These are phyloP conservation scores for Carcharodon carcharias DNA, from an alignment of 2,797 vertebrate species.

Conservation along the genomic window DNA sequence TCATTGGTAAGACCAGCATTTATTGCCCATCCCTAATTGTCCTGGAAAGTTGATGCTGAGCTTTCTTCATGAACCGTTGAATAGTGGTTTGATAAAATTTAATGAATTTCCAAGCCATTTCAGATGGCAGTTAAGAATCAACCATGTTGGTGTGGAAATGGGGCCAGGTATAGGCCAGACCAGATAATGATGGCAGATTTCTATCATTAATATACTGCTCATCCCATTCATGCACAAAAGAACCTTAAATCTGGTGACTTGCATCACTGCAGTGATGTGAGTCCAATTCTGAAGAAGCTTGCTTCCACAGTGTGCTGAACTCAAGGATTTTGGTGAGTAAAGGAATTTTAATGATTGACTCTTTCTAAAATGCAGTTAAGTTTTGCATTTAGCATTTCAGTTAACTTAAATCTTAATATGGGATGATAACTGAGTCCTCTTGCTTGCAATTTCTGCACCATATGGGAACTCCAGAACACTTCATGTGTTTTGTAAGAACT, in stretches of 20 bases:
- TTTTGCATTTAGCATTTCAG: neutral
- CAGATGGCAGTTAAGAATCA: neutral
- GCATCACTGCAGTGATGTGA: neutral
- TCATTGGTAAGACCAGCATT: neutral
- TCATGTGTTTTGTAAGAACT: too few species aligned
- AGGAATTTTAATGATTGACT: neutral
- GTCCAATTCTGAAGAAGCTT: neutral
- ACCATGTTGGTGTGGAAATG: neutral
- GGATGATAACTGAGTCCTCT: too few species aligned
- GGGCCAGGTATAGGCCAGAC: neutral
- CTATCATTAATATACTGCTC: neutral
- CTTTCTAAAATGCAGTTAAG: neutral
- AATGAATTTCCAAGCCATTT: neutral
- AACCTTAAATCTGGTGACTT: neutral
- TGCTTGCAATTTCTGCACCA: too few species aligned
- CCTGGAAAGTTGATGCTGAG: neutral
- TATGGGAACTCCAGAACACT: too few species aligned
- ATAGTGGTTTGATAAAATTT: neutral
- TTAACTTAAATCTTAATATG: too few species aligned
- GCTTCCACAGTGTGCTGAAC: neutral
- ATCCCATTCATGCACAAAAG: neutral
- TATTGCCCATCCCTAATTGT: neutral
- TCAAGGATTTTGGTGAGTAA: too few species aligned
- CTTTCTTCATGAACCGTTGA: neutral
- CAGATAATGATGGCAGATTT: neutral